phyloP scores from a whole-genome alignment of 2,888 invertebrate genomes.

The Drosophila diplacantha region DNA sequence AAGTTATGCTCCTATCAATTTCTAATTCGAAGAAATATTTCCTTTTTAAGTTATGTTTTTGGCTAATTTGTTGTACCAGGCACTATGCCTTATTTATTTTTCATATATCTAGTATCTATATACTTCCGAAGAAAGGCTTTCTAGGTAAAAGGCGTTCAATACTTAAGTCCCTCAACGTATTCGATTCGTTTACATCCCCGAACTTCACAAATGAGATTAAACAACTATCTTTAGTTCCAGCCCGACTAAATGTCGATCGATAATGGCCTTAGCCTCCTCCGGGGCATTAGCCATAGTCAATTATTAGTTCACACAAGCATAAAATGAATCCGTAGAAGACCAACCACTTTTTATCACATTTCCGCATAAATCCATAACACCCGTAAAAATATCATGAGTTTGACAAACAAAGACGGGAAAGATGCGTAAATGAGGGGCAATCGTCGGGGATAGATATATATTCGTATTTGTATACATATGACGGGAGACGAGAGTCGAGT shows the following conservation, averaged over 20 bases:
- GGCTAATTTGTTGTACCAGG: too few species aligned
- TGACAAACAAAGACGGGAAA: slow-evolving; percentile 50
- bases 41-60: too few species aligned
- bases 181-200: neutral
- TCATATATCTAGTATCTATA: neutral
- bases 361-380: slow-evolving; percentile 66
- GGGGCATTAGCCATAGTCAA: slow-evolving; percentile 53
- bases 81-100: too few species aligned
- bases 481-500: slow-evolving; percentile 37
- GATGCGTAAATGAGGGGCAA: slow-evolving; percentile 39
- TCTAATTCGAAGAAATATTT: too few species aligned
- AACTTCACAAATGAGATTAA: slow-evolving; percentile 26
- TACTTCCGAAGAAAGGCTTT: neutral
- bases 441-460: slow-evolving; percentile 17
- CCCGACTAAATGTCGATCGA: slow-evolving; percentile 6
- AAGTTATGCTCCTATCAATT: neutral
- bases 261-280: slow-evolving; percentile 39
- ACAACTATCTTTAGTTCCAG: slow-evolving; percentile 32
- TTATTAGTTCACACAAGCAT: slow-evolving; percentile 67
- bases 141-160: neutral
- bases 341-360: slow-evolving; percentile 52
- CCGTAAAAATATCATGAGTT: slow-evolving; percentile 66
- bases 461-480: slow-evolving; percentile 12
- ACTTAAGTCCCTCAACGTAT: neutral
- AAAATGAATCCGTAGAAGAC: slow-evolving; percentile 26